Evolutionary conservation across 1,140 invertebrate species (phyloP).

Genomic region (Medauroidea extradentata): DNA sequence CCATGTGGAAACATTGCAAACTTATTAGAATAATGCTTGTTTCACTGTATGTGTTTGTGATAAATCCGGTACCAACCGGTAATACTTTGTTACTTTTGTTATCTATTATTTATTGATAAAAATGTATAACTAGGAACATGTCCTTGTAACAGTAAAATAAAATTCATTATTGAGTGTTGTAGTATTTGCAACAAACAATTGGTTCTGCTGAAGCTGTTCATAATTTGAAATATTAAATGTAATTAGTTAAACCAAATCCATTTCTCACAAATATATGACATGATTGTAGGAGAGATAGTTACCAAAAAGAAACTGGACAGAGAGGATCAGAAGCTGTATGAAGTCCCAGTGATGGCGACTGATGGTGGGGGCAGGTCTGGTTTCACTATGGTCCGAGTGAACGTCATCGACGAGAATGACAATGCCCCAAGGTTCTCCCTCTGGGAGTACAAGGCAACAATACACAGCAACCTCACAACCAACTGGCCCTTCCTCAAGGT

Average conservation of each 20-base stretch:
- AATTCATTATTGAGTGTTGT: no score
- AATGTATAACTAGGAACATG: no score
- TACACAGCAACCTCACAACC: constrained; percentile 57
- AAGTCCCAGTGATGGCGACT: constrained; percentile 76
- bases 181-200: background rate
- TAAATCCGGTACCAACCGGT: no score
- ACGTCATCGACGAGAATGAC: constrained; percentile 82
- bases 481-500: constrained; percentile 65
- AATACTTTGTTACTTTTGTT: no score
- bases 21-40: no score
- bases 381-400: constrained; percentile 72
- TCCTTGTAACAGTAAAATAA: no score
- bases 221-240: background rate
- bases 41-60: no score
- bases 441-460: constrained; percentile 72
- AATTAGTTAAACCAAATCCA: no score
- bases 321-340: constrained; percentile 67
- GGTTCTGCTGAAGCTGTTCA: background rate
- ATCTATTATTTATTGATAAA: no score
- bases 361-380: constrained; percentile 79
- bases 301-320: constrained; percentile 73
- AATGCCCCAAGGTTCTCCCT: constrained; percentile 76
- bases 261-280: constrained; percentile 10
- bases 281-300: constrained; percentile 64
- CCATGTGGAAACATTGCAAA: no score